A percentile compares a stretch with the other conserved stretches of the same genome.
Conservation (phyloP, 2,888 invertebrate species). For the Oscheius sp. region DNA sequence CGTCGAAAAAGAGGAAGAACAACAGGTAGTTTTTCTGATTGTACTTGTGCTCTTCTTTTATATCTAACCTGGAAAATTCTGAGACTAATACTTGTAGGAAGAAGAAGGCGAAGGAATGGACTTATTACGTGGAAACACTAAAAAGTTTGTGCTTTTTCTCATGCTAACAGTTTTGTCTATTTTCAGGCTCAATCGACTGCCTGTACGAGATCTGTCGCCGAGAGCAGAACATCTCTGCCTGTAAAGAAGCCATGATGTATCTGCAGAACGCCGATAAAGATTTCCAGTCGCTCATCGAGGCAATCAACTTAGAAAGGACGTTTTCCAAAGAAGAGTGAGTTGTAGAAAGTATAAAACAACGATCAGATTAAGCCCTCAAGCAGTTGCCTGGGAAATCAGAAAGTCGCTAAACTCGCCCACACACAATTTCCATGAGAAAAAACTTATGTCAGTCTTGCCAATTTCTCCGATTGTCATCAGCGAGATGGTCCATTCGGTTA, state of each 20-base stretch:
- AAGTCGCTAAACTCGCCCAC: constrained; percentile 79
- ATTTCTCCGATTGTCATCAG: constrained; percentile 38
- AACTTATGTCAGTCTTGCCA: constrained; percentile 40
- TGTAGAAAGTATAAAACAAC: neutral
- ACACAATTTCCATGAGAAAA: constrained; percentile 38
- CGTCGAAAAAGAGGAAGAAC: constrained; percentile 18
- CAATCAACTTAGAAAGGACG: constrained; percentile 92
- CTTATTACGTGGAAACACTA: constrained; percentile 90
- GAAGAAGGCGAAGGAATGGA: constrained; percentile 87
- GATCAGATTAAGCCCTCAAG: constrained; percentile 80
- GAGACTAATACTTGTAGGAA: constrained; percentile 41
- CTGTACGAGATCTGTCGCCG: constrained; percentile 95
- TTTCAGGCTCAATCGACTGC: constrained; percentile 82
- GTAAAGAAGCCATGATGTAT: constrained; percentile 91
- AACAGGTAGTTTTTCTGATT: constrained; percentile 6
- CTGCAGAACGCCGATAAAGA: constrained; percentile 93
- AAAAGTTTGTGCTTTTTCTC: constrained; percentile 78
- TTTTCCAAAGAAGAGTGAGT: constrained; percentile 81
- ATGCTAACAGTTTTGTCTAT: too few relatives aligned
- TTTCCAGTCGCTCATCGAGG: constrained; percentile 91
- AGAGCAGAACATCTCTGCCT: constrained; percentile 91
- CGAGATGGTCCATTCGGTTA: constrained; percentile 6
- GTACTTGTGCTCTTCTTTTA: neutral
- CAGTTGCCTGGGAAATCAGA: constrained; percentile 93
- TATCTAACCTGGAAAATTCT: neutral